Evolutionary conservation across 1,140 invertebrate species (phyloP).

Genomic region (Drosophila malerkotliana): DNA sequence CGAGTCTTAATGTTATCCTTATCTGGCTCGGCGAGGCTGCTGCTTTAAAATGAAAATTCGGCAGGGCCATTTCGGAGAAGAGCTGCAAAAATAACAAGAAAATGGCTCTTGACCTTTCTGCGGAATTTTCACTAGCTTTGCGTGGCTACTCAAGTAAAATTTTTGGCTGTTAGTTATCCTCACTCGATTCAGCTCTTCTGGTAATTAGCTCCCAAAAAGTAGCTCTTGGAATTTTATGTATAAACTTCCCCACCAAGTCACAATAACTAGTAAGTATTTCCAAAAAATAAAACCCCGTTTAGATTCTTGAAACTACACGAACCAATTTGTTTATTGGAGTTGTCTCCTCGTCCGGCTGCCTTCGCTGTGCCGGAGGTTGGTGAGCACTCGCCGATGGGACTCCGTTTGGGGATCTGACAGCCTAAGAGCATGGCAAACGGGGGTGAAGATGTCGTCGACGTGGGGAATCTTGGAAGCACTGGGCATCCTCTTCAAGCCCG

Average conservation of each 20-base stretch:
- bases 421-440: slow-evolving; percentile 38
- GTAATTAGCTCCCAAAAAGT: neutral
- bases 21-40: neutral
- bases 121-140: neutral
- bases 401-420: slow-evolving; percentile 33
- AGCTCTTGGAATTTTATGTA: neutral
- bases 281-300: too few relatives aligned
- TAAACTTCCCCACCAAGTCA: too few relatives aligned
- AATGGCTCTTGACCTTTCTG: slow-evolving; percentile 8
- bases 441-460: slow-evolving; percentile 55
- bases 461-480: slow-evolving; percentile 62
- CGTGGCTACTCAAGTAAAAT: neutral
- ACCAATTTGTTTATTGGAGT: neutral
- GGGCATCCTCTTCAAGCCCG: slow-evolving; percentile 61
- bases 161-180: neutral
- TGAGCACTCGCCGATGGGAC: slow-evolving; percentile 13
- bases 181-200: neutral
- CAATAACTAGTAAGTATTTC: too few relatives aligned
- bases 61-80: neutral
- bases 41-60: neutral
- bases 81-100: neutral
- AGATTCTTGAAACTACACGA: neutral
- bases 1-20: slow-evolving; percentile 23
- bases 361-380: slow-evolving; percentile 20
- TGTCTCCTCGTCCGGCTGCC: neutral